These are phyloP conservation scores for Rapana venosa DNA, from an alignment of 2,888 invertebrate genomes.

Conservation along the genomic window DNA sequence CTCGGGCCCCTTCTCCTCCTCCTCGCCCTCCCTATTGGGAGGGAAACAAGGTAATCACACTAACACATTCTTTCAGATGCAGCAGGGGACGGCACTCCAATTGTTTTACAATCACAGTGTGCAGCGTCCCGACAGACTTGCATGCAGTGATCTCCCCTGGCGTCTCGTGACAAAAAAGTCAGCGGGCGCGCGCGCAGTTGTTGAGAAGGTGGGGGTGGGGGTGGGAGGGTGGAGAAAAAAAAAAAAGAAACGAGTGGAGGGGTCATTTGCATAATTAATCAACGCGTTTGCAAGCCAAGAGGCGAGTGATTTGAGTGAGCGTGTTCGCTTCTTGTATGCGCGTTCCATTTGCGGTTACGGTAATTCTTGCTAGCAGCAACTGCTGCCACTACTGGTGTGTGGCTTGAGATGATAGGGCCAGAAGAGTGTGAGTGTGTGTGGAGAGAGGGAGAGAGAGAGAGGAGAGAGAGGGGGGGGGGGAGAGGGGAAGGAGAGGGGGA, in stretches of 20 bases:
- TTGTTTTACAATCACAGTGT: constrained; percentile 30
- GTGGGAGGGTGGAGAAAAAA: too few relatives aligned
- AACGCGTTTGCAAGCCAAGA: neutral
- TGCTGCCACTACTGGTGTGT: neutral
- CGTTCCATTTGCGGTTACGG: neutral
- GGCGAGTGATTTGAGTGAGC: neutral
- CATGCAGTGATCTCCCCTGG: constrained; percentile 27
- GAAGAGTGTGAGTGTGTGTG: too few relatives aligned
- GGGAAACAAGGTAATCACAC: constrained; percentile 13
- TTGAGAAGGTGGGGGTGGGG: too few relatives aligned
- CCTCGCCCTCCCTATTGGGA: neutral
- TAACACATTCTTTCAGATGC: constrained; percentile 39
- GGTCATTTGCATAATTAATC: constrained; percentile 30
- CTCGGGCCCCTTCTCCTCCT: neutral
- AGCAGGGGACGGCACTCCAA: constrained; percentile 24
- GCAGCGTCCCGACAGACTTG: constrained; percentile 23
- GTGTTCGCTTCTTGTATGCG: neutral
- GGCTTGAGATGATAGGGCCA: too few relatives aligned
- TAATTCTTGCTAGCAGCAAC: neutral
- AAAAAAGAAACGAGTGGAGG: neutral
- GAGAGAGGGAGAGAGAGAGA: neutral
- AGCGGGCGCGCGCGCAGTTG: neutral
- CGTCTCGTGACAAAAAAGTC: neutral
- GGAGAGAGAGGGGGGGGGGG: neutral
- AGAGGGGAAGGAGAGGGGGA: neutral